Evolutionary conservation across 2,797 vertebrate species (phyloP), one percentile per base, ranked within the genome.

Genomic region (Tiaroga cobitis): DNA sequence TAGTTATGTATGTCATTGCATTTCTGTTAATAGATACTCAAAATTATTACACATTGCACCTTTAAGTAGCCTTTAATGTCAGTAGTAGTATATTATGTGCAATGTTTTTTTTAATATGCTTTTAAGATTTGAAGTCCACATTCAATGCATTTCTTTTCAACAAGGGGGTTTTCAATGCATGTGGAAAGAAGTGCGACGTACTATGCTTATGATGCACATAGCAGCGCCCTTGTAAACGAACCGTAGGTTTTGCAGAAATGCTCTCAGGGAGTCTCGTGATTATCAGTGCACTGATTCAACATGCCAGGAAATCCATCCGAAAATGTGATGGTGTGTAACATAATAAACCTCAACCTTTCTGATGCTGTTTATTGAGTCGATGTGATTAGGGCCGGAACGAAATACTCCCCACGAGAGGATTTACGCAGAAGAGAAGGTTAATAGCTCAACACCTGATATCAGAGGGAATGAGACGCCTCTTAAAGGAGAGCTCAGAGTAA

Each of bases 271-370:
- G n/a, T 43, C 41, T 70, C 34, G 9, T 29, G 34, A 9, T 70
- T 59, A n/a, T 54, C 49, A 63, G 13, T 63, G 59, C 5, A 24
- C n/a, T 4, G 19, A 26, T 15, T 13, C 81, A 32, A 1, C 21
- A 46, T 49, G 70, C 39, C 70, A 75, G 70, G 69, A 83, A 83
- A 75, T 26, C 81, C 70, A 82, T 32, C 80, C 10, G 34, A 46
- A 61, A 26, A 29, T 59, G 54, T 41, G 24, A 11, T 3, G 2
- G 21, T 39, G 6, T 56, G 6, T 56, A 41, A 81, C 1, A 16
- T 32, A 39, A 82, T 82, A 43, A 73, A 61, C 39, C 34, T 65
- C 39, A 51, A 18, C 69, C 69, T 63, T 61, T 75, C 43, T 65
- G 41, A 74, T 37, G 21, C 4, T 39, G 81, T 67, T 65, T 49